A percentile compares a stretch with the other conserved stretches of the same genome.
These are phyloP conservation scores for Lagopus muta DNA, from an alignment of 2,113 vertebrate species.

Conservation along the genomic window DNA sequence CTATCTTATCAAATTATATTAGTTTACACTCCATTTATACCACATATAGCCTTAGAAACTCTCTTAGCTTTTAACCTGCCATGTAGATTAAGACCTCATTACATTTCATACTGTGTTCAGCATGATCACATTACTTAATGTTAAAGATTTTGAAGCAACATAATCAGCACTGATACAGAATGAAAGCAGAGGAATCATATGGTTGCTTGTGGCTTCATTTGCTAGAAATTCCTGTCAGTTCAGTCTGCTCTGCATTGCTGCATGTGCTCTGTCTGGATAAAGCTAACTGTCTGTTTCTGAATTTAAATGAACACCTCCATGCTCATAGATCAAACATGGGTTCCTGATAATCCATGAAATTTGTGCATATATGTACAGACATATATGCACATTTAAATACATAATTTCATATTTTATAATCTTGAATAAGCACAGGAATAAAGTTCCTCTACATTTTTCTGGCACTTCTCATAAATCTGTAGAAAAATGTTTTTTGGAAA, in stretches of 20 bases:
- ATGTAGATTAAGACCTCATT: slow-evolving; percentile 64
- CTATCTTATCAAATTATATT: slow-evolving; percentile 71
- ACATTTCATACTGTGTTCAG: slow-evolving; percentile 51
- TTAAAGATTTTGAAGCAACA: slow-evolving; percentile 45
- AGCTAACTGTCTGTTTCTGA: not conserved
- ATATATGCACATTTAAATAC: fast-evolving
- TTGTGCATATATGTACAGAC: not conserved
- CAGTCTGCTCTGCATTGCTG: not conserved
- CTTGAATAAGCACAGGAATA: not conserved
- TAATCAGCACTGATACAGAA: slow-evolving; percentile 50
- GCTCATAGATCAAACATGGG: not conserved
- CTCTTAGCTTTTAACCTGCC: slow-evolving; percentile 67
- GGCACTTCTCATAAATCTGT: not conserved
- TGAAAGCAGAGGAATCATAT: slow-evolving; percentile 23
- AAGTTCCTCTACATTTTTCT: not conserved
- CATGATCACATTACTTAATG: slow-evolving; percentile 50
- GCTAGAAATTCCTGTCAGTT: not conserved
- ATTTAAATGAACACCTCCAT: fast-evolving
- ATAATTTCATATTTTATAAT: not conserved
- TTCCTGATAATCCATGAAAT: not conserved
- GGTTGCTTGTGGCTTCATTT: slow-evolving; percentile 10
- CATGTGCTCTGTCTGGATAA: not conserved
- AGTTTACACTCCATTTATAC: slow-evolving; percentile 69
- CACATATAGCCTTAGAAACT: slow-evolving; percentile 39
- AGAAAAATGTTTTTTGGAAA: not conserved